Evolutionary conservation across 2,797 vertebrate species (phyloP), one percentile per base, ranked within the genome.

Genomic region (Coregonus suidteri): DNA sequence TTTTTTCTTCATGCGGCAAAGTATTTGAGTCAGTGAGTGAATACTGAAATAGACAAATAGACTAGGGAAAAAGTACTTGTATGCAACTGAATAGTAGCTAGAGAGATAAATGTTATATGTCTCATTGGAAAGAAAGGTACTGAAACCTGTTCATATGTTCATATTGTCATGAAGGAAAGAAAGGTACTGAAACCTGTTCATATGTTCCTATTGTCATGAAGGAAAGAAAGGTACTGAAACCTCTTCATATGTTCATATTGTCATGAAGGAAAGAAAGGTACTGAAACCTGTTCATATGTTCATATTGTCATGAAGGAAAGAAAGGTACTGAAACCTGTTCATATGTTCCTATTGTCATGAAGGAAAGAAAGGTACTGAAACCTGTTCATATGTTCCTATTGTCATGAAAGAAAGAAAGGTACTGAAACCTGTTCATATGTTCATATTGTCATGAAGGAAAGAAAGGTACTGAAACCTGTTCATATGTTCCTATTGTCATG

Each of bases 1-100:
- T 34, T 31, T 11, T 67, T 31, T 11, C 16, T 47, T 47, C 18
- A 11, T 20, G 9, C 1, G 31, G 6, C 66, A 5, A 68, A 68
- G 66, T 14, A 68, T 16, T 13, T 68, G 66, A 68, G 66, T 68
- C 13, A 51, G 31, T 68, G 66, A 68, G 31, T 68, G 34, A 25
- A 51, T 30, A 16, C 4, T 66, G n/a, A 67, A 20, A 7, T 41
- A 13, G 34, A 47, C 35, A 35, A 68, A 68, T 18, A 68, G 34
- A 15, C 30, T 37, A 35, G 6, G 20, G n/a, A 65, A 25, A 65
- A 65, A 37, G 7, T 37, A 51, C n/a, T 41, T 71, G 9, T 4
- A 41, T 25, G 41, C 11, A 14, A n/a, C 20, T 71, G 7, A 11
- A 71, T 25, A 41, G 30, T 13, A 66, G 16, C 35, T n/a, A 18